Evolutionary conservation across 2,797 vertebrate species (phyloP).

Genomic region (Argya squamiceps): DNA sequence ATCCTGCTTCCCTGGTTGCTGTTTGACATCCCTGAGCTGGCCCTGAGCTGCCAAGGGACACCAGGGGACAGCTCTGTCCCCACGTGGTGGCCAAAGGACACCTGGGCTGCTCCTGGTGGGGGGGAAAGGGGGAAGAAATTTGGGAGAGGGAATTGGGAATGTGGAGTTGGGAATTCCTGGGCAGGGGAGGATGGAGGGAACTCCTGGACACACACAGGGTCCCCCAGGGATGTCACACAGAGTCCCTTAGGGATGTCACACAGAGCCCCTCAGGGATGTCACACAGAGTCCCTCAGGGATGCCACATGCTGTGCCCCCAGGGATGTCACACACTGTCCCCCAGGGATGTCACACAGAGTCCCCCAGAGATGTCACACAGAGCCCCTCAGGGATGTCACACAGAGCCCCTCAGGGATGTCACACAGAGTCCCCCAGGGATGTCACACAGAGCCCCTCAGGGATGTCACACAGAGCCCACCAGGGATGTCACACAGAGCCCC

Average conservation of each 20-base stretch:
- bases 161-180: not conserved
- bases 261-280: fast-evolving
- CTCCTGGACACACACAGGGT: not conserved
- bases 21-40: no score
- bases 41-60: not conserved
- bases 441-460: not conserved
- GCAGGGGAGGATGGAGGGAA: not conserved
- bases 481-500: not conserved
- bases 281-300: not conserved
- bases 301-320: no score
- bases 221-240: not conserved
- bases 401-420: no score
- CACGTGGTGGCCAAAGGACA: not conserved
- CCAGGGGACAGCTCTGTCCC: not conserved
- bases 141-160: not conserved
- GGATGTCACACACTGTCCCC: not conserved
- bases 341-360: not conserved
- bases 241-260: not conserved
- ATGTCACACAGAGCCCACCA: not conserved
- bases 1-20: not conserved
- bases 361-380: not conserved
- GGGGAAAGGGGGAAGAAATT: not conserved
- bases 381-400: not conserved
- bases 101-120: not conserved
- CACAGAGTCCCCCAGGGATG: not conserved